A percentile compares a stretch with the other conserved stretches of the same genome.
These are phyloP conservation scores for Eublepharis macularius DNA, from an alignment of 2,113 vertebrate genomes.

Conservation along the genomic window DNA sequence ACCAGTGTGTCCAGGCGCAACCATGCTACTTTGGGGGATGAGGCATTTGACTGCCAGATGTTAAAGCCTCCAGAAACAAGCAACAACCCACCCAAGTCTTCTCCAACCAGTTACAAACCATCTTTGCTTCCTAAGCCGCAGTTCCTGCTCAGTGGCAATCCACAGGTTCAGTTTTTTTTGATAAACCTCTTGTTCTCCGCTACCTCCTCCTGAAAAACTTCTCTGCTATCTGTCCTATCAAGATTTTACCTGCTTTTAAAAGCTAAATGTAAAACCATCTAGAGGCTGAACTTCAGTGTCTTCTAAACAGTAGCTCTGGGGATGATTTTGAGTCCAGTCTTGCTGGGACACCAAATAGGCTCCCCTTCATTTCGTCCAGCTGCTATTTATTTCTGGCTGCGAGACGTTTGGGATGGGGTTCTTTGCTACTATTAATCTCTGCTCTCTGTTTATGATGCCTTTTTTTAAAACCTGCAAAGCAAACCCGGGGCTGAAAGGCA, in stretches of 20 bases:
- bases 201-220: slow-evolving; percentile 44
- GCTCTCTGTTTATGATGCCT: neutral
- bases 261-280: neutral
- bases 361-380: neutral
- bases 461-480: neutral
- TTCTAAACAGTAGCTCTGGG: neutral
- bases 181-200: slow-evolving; percentile 42
- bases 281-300: neutral
- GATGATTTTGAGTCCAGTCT: neutral
- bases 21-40: neutral
- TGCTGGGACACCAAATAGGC: neutral
- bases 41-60: slow-evolving; percentile 19
- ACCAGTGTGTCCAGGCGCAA: fast-evolving
- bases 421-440: neutral
- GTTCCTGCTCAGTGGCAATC: slow-evolving; percentile 35
- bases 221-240: slow-evolving; percentile 9
- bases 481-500: neutral
- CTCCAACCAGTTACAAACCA: slow-evolving; percentile 69
- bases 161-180: slow-evolving; percentile 78
- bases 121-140: slow-evolving; percentile 83
- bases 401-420: neutral
- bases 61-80: slow-evolving; percentile 28
- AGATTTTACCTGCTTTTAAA: slow-evolving; percentile 1
- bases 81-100: fast-evolving
- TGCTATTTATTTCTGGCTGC: slow-evolving; percentile 1